phyloP scores from a whole-genome alignment of 2,888 invertebrate genomes.

The Escarpia spicata region DNA sequence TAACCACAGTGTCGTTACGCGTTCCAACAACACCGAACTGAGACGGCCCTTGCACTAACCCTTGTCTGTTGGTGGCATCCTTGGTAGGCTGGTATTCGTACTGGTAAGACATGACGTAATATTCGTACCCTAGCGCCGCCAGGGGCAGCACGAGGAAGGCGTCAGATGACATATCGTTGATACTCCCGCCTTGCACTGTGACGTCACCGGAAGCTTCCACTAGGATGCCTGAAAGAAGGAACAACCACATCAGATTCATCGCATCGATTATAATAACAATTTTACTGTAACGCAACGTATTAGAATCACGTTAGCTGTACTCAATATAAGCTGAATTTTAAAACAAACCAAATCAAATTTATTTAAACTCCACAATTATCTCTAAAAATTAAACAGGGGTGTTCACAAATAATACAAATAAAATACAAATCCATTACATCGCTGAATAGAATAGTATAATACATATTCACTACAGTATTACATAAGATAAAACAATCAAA shows the following conservation, averaged over 20 bases:
- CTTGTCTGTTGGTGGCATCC: too few species aligned
- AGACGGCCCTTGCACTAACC: conserved; percentile 18
- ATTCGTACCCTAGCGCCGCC: conserved; percentile 30
- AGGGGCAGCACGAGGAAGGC: conserved; percentile 32
- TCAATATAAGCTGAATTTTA: background rate
- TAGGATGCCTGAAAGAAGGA: conserved; percentile 23
- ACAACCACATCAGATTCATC: background rate
- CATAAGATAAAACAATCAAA: too few species aligned
- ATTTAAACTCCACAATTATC: too few species aligned
- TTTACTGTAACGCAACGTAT: background rate
- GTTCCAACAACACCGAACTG: conserved; percentile 24
- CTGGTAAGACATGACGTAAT: conserved; percentile 34
- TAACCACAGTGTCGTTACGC: conserved; percentile 13
- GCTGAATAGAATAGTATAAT: too few species aligned
- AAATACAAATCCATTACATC: too few species aligned
- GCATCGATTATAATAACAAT: background rate
- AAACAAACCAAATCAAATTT: too few species aligned
- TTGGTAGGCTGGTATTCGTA: conserved; percentile 13
- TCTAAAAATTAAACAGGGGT: too few species aligned
- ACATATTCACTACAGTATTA: too few species aligned
- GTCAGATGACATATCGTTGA: conserved; percentile 33
- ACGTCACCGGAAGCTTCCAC: conserved; percentile 27
- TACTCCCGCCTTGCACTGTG: conserved; percentile 29
- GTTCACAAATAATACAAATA: too few species aligned
- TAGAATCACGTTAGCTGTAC: background rate